Percentiles rank a stretch among this genome's conserved stretches.
These are phyloP conservation scores for Zygothrica quintamaculata DNA, from an alignment of 2,888 invertebrate genomes.

Conservation along the genomic window DNA sequence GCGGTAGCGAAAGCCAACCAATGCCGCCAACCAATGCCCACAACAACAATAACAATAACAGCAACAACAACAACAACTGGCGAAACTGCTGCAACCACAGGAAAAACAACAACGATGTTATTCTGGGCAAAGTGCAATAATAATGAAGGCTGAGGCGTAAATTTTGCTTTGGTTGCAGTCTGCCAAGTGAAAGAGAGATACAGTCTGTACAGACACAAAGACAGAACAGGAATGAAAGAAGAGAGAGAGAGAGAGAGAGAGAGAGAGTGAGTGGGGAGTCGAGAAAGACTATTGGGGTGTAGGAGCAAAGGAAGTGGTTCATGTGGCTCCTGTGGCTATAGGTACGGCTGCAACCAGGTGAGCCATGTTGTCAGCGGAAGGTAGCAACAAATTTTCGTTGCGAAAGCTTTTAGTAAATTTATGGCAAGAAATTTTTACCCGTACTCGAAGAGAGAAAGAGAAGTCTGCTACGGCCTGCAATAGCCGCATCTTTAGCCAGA, in stretches of 20 bases:
- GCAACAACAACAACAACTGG: slow-evolving; percentile 21
- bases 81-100: slow-evolving; percentile 2
- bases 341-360: slow-evolving; percentile 59
- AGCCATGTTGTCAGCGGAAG: slow-evolving; percentile 81
- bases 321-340: slow-evolving; percentile 28
- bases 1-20: slow-evolving; percentile 60
- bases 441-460: slow-evolving; percentile 34
- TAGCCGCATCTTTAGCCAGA: slow-evolving; percentile 66
- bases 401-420: slow-evolving; percentile 79
- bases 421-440: slow-evolving; percentile 75
- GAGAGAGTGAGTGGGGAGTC: slow-evolving; percentile 35
- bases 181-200: slow-evolving; percentile 21
- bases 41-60: slow-evolving; percentile 3
- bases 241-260: slow-evolving; percentile 5
- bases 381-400: slow-evolving; percentile 80
- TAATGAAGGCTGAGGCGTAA: slow-evolving; percentile 79
- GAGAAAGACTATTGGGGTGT: not conserved
- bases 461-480: slow-evolving; percentile 38
- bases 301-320: not conserved
- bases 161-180: slow-evolving; percentile 73
- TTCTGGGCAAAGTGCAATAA: slow-evolving; percentile 73
- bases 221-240: slow-evolving; percentile 2
- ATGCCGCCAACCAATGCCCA: slow-evolving; percentile 19
- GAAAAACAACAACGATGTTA: slow-evolving; percentile 30
- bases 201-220: too few relatives aligned